Conservation (phyloP, 2,797 vertebrate genomes). For the Rhinella marina region DNA sequence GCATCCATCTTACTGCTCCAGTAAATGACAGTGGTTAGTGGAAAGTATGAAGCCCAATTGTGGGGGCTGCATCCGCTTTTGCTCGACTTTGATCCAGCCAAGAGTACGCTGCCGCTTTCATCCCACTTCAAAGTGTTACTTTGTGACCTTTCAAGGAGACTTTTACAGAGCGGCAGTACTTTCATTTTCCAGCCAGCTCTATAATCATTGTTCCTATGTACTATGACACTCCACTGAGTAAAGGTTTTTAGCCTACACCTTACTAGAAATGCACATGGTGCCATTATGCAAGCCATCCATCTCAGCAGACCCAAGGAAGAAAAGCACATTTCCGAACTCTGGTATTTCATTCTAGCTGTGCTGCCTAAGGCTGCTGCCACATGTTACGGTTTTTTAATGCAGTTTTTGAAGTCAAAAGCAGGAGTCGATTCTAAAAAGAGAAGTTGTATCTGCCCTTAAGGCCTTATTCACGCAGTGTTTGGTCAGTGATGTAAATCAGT, state of each 20-base stretch:
- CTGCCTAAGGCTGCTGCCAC: background rate
- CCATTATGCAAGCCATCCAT: background rate
- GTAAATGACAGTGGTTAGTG: conserved; percentile 34
- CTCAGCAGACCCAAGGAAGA: background rate
- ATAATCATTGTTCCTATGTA: conserved; percentile 28
- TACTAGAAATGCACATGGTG: background rate
- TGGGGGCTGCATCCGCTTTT: conserved; percentile 46
- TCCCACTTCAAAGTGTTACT: conserved; percentile 53
- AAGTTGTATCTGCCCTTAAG: no score
- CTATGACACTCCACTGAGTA: background rate
- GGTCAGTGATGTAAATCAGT: no score
- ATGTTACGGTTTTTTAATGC: no score
- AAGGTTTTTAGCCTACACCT: conserved; percentile 20
- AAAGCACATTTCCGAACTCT: background rate
- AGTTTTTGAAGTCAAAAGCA: no score
- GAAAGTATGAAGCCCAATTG: conserved; percentile 47
- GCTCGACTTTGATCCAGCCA: conserved; percentile 41
- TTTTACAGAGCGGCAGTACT: conserved; percentile 36
- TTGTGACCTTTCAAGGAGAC: conserved; percentile 48
- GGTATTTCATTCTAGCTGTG: background rate
- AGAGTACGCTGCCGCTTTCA: conserved; percentile 20
- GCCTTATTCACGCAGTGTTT: no score
- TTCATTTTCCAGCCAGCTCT: conserved; percentile 36
- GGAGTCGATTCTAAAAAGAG: no score
- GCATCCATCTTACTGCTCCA: conserved; percentile 3